These are phyloP conservation scores for Pantherophis alleghaniensis DNA, from an alignment of 2,797 vertebrate species.

Conservation along the genomic window DNA sequence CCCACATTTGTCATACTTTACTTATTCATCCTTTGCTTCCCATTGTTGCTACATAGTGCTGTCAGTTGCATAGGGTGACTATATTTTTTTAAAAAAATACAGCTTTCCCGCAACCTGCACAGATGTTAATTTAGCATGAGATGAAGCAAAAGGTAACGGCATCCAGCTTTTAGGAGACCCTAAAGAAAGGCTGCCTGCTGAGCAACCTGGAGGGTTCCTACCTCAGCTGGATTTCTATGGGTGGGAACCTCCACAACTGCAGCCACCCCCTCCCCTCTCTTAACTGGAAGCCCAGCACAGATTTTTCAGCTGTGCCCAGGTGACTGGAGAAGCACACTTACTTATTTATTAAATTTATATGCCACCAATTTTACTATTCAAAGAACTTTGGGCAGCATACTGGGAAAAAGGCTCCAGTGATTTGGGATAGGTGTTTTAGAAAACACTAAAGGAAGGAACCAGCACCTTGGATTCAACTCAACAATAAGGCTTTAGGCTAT, in stretches of 20 bases:
- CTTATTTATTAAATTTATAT: background rate
- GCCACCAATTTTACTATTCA: background rate
- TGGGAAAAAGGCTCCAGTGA: background rate
- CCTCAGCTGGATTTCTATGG: background rate
- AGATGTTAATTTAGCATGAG: background rate
- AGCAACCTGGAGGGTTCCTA: background rate
- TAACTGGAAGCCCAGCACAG: background rate
- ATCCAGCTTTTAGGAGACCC: background rate
- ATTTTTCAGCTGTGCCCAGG: background rate
- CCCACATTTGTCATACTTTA: background rate
- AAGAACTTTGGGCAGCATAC: background rate
- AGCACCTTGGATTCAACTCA: background rate
- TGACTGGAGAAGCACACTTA: background rate
- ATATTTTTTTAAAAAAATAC: no score
- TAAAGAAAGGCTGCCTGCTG: background rate
- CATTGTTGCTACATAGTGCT: background rate
- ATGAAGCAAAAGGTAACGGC: background rate
- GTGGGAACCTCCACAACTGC: background rate
- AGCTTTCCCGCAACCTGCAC: background rate
- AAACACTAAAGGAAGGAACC: background rate
- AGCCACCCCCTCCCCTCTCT: background rate
- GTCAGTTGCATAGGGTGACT: background rate
- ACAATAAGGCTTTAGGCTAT: background rate
- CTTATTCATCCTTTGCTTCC: background rate
- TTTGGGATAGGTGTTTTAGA: background rate